These are phyloP conservation scores for Alexandromys fortis DNA, from an alignment of 2,113 vertebrate genomes.

Conservation along the genomic window DNA sequence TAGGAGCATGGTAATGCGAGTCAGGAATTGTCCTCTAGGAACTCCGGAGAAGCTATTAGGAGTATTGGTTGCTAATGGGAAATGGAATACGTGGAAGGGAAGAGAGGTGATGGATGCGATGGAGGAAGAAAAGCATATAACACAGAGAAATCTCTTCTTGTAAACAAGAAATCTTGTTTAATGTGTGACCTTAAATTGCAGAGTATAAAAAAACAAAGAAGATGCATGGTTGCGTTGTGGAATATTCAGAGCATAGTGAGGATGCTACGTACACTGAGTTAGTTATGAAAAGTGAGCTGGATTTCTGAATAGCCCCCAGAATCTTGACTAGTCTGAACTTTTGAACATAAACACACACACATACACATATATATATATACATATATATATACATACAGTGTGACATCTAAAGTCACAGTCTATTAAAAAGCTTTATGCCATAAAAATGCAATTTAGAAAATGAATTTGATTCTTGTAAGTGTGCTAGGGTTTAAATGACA, in stretches of 20 bases:
- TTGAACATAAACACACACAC: neutral
- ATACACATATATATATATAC: neutral
- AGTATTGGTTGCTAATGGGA: neutral
- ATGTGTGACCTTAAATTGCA: conserved; percentile 1
- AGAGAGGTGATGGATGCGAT: neutral
- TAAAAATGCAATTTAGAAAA: conserved; percentile 19
- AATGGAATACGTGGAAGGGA: neutral
- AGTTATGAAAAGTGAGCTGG: neutral
- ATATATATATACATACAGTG: too few species aligned
- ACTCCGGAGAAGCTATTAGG: neutral
- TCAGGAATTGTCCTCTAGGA: neutral
- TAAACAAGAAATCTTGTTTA: conserved; percentile 20
- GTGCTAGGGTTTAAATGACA: conserved; percentile 32
- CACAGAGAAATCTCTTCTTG: neutral
- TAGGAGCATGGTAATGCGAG: neutral
- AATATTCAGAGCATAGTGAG: neutral
- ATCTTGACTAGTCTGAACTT: conserved; percentile 18
- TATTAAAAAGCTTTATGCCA: neutral
- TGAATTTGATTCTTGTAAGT: neutral
- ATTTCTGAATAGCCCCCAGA: neutral
- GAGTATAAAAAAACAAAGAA: neutral
- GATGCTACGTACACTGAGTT: neutral
- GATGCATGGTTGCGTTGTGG: neutral
- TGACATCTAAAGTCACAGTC: neutral
- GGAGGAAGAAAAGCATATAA: neutral